Evolutionary conservation across 2,888 invertebrate species (phyloP).

Genomic region (Caenorhabditis doughertyi): DNA sequence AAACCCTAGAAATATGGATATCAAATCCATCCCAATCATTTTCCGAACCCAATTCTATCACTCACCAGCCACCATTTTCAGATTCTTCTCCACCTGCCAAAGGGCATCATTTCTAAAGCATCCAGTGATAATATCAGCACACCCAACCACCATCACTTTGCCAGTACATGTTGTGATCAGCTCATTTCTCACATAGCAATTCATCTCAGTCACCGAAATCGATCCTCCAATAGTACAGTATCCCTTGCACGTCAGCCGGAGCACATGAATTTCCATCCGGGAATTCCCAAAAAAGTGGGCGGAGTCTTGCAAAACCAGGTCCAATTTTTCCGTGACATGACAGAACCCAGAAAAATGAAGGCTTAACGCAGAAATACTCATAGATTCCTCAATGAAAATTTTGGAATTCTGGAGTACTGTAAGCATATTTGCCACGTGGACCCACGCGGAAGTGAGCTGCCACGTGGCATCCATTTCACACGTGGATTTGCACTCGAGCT

Average conservation of each 20-base stretch:
- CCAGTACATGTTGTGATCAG: conserved; percentile 68
- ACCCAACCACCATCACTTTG: conserved; percentile 60
- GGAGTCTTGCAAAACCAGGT: conserved; percentile 67
- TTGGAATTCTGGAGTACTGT: conserved; percentile 61
- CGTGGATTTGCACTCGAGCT: conserved; percentile 50
- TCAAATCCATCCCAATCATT: too few relatives aligned
- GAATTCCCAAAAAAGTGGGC: conserved; percentile 71
- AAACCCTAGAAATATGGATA: too few relatives aligned
- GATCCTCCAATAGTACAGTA: conserved; percentile 69
- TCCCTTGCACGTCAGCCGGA: conserved; percentile 63
- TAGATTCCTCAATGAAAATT: conserved; percentile 67
- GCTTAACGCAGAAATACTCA: conserved; percentile 48
- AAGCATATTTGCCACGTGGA: conserved; percentile 45
- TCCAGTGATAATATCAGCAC: conserved; percentile 64
- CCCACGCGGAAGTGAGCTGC: conserved; percentile 68
- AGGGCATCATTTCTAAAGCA: conserved; percentile 64
- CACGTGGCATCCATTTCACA: conserved; percentile 67
- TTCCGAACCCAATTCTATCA: too few relatives aligned
- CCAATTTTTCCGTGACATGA: conserved; percentile 64
- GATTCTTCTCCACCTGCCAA: conserved; percentile 71
- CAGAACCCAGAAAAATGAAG: conserved; percentile 68
- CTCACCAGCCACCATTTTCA: conserved; percentile 59
- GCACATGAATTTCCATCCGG: conserved; percentile 62
- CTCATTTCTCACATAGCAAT: conserved; percentile 67
- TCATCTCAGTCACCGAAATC: conserved; percentile 63